These are phyloP conservation scores for Andrena bicolor DNA, from an alignment of 2,888 invertebrate species.

Conservation along the genomic window DNA sequence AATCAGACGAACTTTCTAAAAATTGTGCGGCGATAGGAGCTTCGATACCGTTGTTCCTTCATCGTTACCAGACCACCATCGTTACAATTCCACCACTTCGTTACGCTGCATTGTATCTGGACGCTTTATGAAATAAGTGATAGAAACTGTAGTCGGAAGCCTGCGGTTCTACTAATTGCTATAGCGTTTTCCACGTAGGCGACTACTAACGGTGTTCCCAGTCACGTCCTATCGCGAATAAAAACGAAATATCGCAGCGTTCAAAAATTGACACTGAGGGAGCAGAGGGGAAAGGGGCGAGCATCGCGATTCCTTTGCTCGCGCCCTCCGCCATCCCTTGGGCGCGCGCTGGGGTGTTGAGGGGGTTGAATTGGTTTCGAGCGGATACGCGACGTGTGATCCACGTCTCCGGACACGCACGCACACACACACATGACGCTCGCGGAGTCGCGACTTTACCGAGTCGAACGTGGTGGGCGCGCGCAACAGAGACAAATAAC, in stretches of 20 bases:
- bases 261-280: conserved; percentile 41
- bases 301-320: conserved; percentile 40
- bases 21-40: conserved; percentile 48
- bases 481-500: conserved; percentile 20
- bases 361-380: conserved; percentile 47
- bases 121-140: background rate
- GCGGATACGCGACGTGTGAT: conserved; percentile 61
- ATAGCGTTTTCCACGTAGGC: background rate
- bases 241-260: background rate
- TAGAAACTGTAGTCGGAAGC: too few species aligned
- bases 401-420: conserved; percentile 21
- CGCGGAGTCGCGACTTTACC: conserved; percentile 1
- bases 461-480: conserved; percentile 3
- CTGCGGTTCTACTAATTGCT: background rate
- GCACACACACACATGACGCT: background rate
- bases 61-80: background rate
- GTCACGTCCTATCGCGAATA: background rate
- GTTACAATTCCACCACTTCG: background rate
- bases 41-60: background rate
- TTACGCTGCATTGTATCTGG: background rate
- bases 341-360: conserved; percentile 2
- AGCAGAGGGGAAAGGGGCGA: conserved; percentile 30
- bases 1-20: conserved; percentile 49
- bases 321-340: conserved; percentile 30
- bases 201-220: background rate